Percentiles rank a stretch among this genome's conserved stretches.
These are phyloP conservation scores for Leucophenga montana DNA, from an alignment of 2,888 invertebrate species.

Conservation along the genomic window DNA sequence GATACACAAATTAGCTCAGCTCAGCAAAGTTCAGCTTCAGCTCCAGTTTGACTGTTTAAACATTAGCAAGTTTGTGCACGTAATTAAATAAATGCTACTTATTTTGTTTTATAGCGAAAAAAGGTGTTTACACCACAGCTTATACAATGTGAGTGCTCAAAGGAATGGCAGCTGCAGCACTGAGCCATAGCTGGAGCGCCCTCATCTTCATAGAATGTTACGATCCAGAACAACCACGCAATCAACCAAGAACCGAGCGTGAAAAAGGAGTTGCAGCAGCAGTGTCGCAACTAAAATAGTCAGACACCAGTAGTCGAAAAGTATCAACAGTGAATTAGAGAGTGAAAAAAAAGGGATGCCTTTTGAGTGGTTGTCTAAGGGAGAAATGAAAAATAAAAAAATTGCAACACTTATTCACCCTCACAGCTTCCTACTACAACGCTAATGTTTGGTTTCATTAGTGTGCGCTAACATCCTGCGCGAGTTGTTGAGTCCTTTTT, in stretches of 20 bases:
- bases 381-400: constrained; percentile 33
- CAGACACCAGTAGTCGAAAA: constrained; percentile 18
- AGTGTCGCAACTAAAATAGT: constrained; percentile 26
- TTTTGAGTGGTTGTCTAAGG: constrained; percentile 13
- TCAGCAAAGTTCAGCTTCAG: too few species aligned
- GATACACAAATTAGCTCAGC: not conserved
- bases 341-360: constrained; percentile 7
- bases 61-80: constrained; percentile 56
- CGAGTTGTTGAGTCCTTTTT: not conserved
- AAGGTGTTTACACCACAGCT: constrained; percentile 47
- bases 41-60: constrained; percentile 5
- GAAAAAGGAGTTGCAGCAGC: constrained; percentile 15
- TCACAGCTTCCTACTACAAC: constrained; percentile 20
- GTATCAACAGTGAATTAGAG: not conserved
- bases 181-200: constrained; percentile 39
- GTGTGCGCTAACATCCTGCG: constrained; percentile 49
- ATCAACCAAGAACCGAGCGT: constrained; percentile 50
- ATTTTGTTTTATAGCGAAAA: constrained; percentile 21
- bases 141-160: too few species aligned
- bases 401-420: constrained; percentile 48
- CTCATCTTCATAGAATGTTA: constrained; percentile 55
- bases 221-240: constrained; percentile 61
- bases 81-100: constrained; percentile 41
- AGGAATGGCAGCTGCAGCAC: constrained; percentile 33
- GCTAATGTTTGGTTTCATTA: constrained; percentile 66